Conservation (phyloP, 2,888 invertebrate genomes). For the Hirtodrosophila cameraria region DNA sequence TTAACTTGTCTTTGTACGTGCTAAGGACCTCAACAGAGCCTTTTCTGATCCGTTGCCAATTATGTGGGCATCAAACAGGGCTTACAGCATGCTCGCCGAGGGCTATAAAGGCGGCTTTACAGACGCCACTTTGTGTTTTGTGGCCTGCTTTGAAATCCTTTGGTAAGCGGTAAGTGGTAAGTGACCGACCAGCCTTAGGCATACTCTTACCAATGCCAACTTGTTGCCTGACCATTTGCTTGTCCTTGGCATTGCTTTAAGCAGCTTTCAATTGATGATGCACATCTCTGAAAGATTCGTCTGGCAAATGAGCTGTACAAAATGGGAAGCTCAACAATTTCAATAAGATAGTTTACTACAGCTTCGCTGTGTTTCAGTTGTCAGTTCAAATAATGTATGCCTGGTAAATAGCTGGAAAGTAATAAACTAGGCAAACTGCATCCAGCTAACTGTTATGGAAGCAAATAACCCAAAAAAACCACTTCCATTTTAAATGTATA, state of each 20-base stretch:
- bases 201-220: slow-evolving; percentile 10
- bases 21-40: slow-evolving; percentile 27
- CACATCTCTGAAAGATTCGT: background rate
- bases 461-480: background rate
- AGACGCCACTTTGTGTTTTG: slow-evolving; percentile 25
- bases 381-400: background rate
- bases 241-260: background rate
- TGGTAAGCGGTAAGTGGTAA: slow-evolving; percentile 31
- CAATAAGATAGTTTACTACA: slow-evolving; percentile 26
- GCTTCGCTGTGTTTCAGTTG: slow-evolving; percentile 23
- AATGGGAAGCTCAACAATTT: background rate
- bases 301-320: background rate
- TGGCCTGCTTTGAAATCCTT: slow-evolving; percentile 34
- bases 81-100: slow-evolving; percentile 37
- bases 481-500: background rate
- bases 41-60: slow-evolving; percentile 52
- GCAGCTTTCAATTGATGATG: background rate
- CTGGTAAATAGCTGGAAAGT: slow-evolving; percentile 13
- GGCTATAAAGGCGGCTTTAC: slow-evolving; percentile 22
- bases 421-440: slow-evolving; percentile 6
- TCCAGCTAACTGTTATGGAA: slow-evolving; percentile 8
- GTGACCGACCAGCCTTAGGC: slow-evolving; percentile 27
- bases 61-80: slow-evolving; percentile 44
- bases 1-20: slow-evolving; percentile 16
- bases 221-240: slow-evolving; percentile 25